Evolutionary conservation across 23 tunicate species (phyloP).

Genomic region (Corella eumyota): DNA sequence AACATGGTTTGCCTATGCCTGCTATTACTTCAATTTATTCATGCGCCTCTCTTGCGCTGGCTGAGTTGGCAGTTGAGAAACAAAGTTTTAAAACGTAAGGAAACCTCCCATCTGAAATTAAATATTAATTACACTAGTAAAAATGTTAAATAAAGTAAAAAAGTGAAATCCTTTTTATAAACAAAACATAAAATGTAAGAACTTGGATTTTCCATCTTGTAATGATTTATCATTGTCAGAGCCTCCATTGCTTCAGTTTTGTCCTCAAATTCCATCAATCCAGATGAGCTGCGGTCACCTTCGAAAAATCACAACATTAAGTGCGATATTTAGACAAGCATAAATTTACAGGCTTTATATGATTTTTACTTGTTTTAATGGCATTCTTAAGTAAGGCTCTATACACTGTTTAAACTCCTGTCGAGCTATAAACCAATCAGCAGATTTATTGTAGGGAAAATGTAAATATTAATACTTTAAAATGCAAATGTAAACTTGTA

Average conservation of each 20-base stretch:
- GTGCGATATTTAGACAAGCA: not conserved
- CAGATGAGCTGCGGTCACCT: slow-evolving; percentile 86
- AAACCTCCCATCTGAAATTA: slow-evolving; percentile 59
- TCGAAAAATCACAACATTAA: not conserved
- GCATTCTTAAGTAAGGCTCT: not conserved
- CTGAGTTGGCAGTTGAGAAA: slow-evolving; percentile 60
- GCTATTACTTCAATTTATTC: too few relatives aligned
- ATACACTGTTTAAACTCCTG: not conserved
- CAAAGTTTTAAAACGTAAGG: slow-evolving; percentile 81
- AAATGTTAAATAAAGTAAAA: too few relatives aligned
- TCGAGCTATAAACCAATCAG: not conserved
- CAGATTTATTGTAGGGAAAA: not conserved
- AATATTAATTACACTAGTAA: too few relatives aligned
- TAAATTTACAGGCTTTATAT: not conserved
- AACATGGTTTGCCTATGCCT: too few relatives aligned
- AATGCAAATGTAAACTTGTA: too few relatives aligned
- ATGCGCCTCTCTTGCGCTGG: too few relatives aligned
- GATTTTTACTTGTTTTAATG: not conserved
- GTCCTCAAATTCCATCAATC: slow-evolving; percentile 72
- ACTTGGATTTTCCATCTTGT: slow-evolving; percentile 87
- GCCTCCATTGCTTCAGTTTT: slow-evolving; percentile 73
- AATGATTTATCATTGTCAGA: slow-evolving; percentile 63
- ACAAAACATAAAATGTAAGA: not conserved
- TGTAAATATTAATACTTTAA: too few relatives aligned
- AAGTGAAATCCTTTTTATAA: too few relatives aligned